phyloP scores from a whole-genome alignment of 1,140 invertebrate genomes.

The Maconellicoccus hirsutus region DNA sequence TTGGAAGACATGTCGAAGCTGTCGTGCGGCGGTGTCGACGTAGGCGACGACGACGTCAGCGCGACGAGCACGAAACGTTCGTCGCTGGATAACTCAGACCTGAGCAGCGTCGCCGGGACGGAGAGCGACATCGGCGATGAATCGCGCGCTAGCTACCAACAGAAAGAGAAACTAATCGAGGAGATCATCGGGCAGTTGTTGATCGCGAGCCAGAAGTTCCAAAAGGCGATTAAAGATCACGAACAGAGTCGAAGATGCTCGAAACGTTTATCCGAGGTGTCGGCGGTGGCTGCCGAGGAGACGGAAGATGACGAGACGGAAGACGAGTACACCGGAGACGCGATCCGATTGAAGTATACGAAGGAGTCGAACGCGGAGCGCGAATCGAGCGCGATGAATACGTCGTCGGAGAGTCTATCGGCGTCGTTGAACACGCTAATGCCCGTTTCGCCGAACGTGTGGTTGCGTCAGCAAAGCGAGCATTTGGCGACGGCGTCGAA shows the following conservation, averaged over 20 bases:
- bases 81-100: slow-evolving; percentile 31
- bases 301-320: background rate
- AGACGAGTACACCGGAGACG: slow-evolving; percentile 36
- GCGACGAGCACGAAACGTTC: slow-evolving; percentile 28
- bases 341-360: slow-evolving; percentile 38
- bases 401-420: slow-evolving; percentile 26
- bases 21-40: background rate
- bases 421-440: slow-evolving; percentile 32
- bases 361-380: slow-evolving; percentile 34
- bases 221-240: slow-evolving; percentile 57
- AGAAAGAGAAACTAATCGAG: slow-evolving; percentile 47
- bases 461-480: slow-evolving; percentile 46
- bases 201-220: slow-evolving; percentile 72
- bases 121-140: background rate
- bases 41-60: slow-evolving; percentile 15
- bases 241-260: background rate
- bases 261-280: background rate
- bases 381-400: background rate
- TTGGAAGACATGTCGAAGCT: slow-evolving; percentile 11
- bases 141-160: slow-evolving; percentile 26
- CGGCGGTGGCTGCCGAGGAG: background rate
- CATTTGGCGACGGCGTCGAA: slow-evolving; percentile 37
- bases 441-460: slow-evolving; percentile 45
- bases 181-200: slow-evolving; percentile 70
- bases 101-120: slow-evolving; percentile 20